Evolutionary conservation across 2,113 vertebrate species (phyloP).

Genomic region (Hippolais icterina): DNA sequence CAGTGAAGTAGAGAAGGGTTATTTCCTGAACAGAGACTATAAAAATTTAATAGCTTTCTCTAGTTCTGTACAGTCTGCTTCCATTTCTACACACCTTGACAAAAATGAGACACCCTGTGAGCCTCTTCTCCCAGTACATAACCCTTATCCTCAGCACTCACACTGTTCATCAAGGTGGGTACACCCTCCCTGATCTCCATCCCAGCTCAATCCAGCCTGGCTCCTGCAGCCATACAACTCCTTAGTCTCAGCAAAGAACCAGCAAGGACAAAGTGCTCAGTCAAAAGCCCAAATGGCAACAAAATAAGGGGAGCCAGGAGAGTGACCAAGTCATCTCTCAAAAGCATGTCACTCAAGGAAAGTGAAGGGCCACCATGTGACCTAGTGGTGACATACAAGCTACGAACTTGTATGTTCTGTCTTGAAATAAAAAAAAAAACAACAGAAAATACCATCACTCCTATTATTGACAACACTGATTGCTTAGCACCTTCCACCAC

Average conservation of each 20-base stretch:
- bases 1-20: background rate
- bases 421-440: background rate
- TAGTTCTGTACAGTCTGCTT: background rate
- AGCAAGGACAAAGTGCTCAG: background rate
- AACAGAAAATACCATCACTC: background rate
- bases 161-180: fast-evolving
- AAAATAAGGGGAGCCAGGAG: background rate
- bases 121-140: background rate
- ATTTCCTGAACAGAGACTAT: background rate
- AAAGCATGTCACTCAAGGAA: background rate
- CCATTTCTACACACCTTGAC: background rate
- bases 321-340: background rate
- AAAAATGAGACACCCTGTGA: fast-evolving
- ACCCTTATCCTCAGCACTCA: background rate
- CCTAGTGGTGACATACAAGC: background rate
- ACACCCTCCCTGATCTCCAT: background rate
- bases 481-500: background rate
- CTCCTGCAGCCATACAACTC: background rate
- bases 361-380: background rate
- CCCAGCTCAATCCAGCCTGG: background rate
- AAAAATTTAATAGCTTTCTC: background rate
- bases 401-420: background rate
- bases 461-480: background rate
- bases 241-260: background rate
- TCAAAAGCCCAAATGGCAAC: background rate